phyloP scores from a whole-genome alignment of 2,113 vertebrate genomes.

The Cinclus mexicanus region DNA sequence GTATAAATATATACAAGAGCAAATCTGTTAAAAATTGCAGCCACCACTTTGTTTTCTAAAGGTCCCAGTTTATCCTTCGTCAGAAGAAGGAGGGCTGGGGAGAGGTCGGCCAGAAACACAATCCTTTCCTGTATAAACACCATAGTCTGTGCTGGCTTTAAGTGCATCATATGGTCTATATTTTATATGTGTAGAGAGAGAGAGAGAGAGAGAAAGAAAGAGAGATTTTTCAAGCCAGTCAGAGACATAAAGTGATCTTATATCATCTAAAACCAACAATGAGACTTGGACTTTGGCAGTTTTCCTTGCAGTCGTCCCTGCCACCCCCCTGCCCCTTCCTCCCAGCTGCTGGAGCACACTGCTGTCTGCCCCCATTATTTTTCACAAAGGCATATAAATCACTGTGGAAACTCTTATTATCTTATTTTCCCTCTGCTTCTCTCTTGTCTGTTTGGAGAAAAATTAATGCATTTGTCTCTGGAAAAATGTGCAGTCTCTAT shows the following conservation, averaged over 20 bases:
- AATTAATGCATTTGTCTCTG: conserved; percentile 78
- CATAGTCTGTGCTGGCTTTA: background rate
- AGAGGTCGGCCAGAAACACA: conserved; percentile 27
- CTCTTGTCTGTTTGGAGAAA: conserved; percentile 71
- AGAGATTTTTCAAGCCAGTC: conserved; percentile 56
- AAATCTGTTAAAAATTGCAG: conserved; percentile 19
- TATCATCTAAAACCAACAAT: conserved; percentile 74
- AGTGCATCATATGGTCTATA: conserved; percentile 22
- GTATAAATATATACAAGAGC: conserved; percentile 18
- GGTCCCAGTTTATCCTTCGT: conserved; percentile 56
- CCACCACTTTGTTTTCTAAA: background rate
- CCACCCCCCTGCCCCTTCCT: background rate
- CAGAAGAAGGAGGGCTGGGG: conserved; percentile 28
- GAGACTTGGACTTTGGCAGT: conserved; percentile 57
- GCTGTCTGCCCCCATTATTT: conserved; percentile 58
- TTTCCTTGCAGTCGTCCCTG: background rate
- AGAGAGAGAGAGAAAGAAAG: background rate
- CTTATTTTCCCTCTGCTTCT: conserved; percentile 75
- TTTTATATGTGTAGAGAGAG: conserved; percentile 35
- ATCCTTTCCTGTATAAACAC: conserved; percentile 58
- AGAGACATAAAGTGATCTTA: conserved; percentile 62
- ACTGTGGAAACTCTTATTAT: conserved; percentile 77
- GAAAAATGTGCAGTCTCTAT: conserved; percentile 69
- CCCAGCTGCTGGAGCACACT: background rate
- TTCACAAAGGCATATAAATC: conserved; percentile 78